A percentile compares a stretch with the other conserved stretches of the same genome.
Evolutionary conservation across 2,888 invertebrate genomes (phyloP).

Genomic region (Drosophila siamana): DNA sequence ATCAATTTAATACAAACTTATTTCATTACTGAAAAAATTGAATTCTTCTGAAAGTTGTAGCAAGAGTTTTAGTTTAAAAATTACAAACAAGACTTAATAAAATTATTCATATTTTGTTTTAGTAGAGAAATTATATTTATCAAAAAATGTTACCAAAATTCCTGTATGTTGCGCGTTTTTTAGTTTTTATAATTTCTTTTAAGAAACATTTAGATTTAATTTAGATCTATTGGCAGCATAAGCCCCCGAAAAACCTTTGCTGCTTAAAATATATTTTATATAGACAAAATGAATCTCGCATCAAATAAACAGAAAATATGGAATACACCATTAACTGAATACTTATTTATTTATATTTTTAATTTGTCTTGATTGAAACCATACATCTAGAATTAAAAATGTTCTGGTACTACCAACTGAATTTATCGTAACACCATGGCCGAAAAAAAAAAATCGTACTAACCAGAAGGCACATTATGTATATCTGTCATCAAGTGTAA

Average conservation of each 20-base stretch:
- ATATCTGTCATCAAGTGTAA: neutral
- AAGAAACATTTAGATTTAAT: too few relatives aligned
- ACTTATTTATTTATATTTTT: neutral
- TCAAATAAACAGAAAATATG: too few relatives aligned
- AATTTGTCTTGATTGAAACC: neutral
- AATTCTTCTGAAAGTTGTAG: neutral
- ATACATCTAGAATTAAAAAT: slow-evolving; percentile 4
- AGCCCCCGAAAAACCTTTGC: too few relatives aligned
- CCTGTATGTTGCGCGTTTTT: slow-evolving; percentile 4
- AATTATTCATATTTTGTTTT: slow-evolving; percentile 1
- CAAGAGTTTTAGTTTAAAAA: neutral
- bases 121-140: neutral
- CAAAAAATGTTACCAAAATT: slow-evolving; percentile 52
- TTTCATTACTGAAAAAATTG: too few relatives aligned
- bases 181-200: too few relatives aligned
- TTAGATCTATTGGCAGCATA: too few relatives aligned
- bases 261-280: too few relatives aligned
- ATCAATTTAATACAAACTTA: too few relatives aligned
- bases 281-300: too few relatives aligned
- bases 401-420: slow-evolving; percentile 12
- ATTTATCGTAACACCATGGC: slow-evolving; percentile 28
- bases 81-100: neutral
- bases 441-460: neutral
- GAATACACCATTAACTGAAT: neutral
- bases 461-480: too few relatives aligned